These are phyloP conservation scores for Anseranas semipalmata DNA, from an alignment of 2,113 vertebrate species.

Conservation along the genomic window DNA sequence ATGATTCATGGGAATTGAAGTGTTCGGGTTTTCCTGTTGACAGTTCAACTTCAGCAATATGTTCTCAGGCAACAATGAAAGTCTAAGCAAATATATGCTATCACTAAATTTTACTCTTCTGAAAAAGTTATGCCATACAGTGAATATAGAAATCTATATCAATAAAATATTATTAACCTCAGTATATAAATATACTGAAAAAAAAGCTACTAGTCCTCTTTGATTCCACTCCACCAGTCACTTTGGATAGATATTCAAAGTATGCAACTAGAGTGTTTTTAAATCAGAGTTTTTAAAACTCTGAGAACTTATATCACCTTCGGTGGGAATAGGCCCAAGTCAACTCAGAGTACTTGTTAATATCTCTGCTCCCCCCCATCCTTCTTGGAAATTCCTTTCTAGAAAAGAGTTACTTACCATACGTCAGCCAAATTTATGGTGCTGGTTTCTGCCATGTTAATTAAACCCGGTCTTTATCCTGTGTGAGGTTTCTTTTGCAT, in stretches of 20 bases:
- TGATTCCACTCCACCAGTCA: background rate
- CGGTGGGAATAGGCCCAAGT: background rate
- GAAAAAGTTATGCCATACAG: background rate
- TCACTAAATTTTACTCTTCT: background rate
- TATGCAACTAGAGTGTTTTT: no score
- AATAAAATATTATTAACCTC: background rate
- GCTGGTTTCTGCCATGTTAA: background rate
- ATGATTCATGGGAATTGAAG: slow-evolving; percentile 42
- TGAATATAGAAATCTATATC: background rate
- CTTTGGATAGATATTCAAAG: background rate
- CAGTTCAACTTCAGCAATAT: slow-evolving; percentile 35
- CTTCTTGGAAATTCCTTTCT: background rate
- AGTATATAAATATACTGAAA: background rate
- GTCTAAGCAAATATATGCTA: background rate
- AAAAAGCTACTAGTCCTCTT: background rate
- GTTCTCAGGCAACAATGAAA: background rate
- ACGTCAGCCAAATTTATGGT: background rate
- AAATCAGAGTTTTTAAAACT: background rate
- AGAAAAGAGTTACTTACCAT: background rate
- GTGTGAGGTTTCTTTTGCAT: background rate
- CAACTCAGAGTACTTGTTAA: background rate
- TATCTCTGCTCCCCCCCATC: background rate
- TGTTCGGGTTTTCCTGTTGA: slow-evolving; percentile 13
- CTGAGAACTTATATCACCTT: background rate
- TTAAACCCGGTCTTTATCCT: background rate